Evolutionary conservation across 2,888 invertebrate species (phyloP), one percentile per base, ranked within the genome.

Genomic region (Anarsia innoxiella): DNA sequence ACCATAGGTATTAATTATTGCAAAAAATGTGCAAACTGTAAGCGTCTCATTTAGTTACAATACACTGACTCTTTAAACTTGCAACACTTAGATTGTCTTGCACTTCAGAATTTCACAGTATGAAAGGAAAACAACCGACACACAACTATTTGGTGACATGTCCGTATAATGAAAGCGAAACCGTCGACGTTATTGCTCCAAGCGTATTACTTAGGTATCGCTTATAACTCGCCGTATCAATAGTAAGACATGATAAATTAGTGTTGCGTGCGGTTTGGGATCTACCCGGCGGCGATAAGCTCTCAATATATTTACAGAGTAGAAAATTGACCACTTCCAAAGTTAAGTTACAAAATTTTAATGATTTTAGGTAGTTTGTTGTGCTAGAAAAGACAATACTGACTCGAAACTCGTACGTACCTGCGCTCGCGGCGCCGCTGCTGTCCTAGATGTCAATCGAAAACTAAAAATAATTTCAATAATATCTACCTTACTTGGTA

Each of bases 401-500:
- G 74, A 67, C 58, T 52, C 62, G 56, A 56, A 66, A 63, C 57
- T 59, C 59, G 56, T 56, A 54, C 51, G 50, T 39, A 44, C 46
- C 16, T 12, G 23, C 12, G 56, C 58, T 55, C 60, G 60, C 53
- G 53, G 45, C 56, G 59, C 59, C 59, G 56, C 63, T 25, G n/a
- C n/a, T n/a, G n/a, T 9, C 4, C n/a, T 59, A 75, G 74, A 74
- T 77, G 75, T 66, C 70, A 66, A 67, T 75, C 70, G 72, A 75
- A 74, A 76, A 75, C 74, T 71, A 76, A 82, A 72, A 69, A 73
- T 66, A 72, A 25, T 65, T 68, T 73, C 69, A 73, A 72, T 77
- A 78, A 71, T 71, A 68, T 74, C 82, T 83, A 83, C 83, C 82
- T 84, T 83, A 83, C 84, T 80, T 77, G 78, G 83, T 83, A 83